Evolutionary conservation across 2,797 vertebrate genomes (phyloP).

Genomic region (Enteromius viviparus): DNA sequence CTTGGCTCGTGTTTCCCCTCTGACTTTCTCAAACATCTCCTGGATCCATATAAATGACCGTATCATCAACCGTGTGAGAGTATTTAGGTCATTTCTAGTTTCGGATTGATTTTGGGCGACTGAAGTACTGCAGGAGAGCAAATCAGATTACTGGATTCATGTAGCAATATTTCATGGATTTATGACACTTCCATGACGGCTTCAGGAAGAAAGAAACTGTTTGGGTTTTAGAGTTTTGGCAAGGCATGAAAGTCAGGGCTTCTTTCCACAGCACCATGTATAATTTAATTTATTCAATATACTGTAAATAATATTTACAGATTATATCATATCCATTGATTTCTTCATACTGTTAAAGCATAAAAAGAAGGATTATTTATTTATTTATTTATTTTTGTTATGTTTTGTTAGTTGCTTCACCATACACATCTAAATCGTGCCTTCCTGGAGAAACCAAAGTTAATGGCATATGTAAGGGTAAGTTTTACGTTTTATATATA

Average conservation of each 20-base stretch:
- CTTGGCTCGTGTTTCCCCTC: not conserved
- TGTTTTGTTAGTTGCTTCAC: conserved; percentile 65
- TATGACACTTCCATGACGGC: conserved; percentile 17
- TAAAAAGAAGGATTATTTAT: not conserved
- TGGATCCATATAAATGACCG: conserved; percentile 22
- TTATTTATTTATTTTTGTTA: conserved; percentile 17
- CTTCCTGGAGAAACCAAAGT: conserved; percentile 73
- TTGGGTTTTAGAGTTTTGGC: conserved; percentile 6
- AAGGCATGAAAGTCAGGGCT: not conserved
- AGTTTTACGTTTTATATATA: not conserved
- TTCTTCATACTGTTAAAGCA: not conserved
- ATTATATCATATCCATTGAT: not conserved
- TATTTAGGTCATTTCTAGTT: conserved; percentile 13
- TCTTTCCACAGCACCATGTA: not conserved
- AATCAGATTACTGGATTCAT: conserved; percentile 20
- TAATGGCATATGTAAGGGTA: conserved; percentile 75
- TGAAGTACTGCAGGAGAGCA: conserved; percentile 8
- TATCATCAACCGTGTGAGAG: conserved; percentile 6
- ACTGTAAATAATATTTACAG: too few relatives aligned
- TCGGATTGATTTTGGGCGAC: conserved; percentile 17
- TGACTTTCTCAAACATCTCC: not conserved
- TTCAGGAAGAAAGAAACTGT: not conserved
- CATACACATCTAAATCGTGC: conserved; percentile 69
- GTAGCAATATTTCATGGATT: conserved; percentile 32
- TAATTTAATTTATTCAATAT: not conserved